Evolutionary conservation across 2,888 invertebrate genomes (phyloP).

Genomic region (Lissocephala sabroskyi): DNA sequence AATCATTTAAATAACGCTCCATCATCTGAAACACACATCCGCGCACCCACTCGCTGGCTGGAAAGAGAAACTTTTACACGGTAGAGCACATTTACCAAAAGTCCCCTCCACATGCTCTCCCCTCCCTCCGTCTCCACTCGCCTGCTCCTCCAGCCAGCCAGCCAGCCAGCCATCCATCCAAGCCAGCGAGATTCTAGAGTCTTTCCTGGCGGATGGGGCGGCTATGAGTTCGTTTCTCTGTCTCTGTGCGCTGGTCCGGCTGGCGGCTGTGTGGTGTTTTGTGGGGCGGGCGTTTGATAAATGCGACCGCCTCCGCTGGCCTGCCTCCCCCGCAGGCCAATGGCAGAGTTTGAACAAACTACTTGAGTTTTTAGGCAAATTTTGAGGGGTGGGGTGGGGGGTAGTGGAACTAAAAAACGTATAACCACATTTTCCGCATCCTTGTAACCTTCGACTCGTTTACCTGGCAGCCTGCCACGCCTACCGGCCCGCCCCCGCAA

Average conservation of each 20-base stretch:
- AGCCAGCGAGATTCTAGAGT: no score
- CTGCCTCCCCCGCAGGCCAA: no score
- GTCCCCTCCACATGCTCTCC: neutral
- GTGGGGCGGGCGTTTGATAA: slow-evolving; percentile 45
- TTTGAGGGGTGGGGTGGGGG: no score
- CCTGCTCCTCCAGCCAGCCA: no score
- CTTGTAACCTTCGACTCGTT: no score
- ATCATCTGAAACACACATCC: slow-evolving; percentile 38
- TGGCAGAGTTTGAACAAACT: slow-evolving; percentile 53
- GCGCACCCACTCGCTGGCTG: slow-evolving; percentile 7
- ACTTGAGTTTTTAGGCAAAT: slow-evolving; percentile 66
- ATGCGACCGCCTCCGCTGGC: slow-evolving; percentile 34
- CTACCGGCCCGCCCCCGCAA: slow-evolving; percentile 21
- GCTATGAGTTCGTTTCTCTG: no score
- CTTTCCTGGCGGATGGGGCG: no score
- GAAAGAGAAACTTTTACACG: slow-evolving; percentile 41
- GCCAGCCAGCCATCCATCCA: no score
- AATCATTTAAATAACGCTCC: slow-evolving; percentile 60
- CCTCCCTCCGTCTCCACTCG: neutral
- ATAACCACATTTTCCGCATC: slow-evolving; percentile 43
- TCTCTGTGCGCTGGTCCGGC: slow-evolving; percentile 11
- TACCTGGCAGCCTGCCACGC: slow-evolving; percentile 53
- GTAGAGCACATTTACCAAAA: slow-evolving; percentile 19
- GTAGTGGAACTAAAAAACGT: slow-evolving; percentile 50
- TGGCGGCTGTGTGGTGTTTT: neutral